phyloP scores from a whole-genome alignment of 2,888 invertebrate genomes.

The Tipula lateralis region DNA sequence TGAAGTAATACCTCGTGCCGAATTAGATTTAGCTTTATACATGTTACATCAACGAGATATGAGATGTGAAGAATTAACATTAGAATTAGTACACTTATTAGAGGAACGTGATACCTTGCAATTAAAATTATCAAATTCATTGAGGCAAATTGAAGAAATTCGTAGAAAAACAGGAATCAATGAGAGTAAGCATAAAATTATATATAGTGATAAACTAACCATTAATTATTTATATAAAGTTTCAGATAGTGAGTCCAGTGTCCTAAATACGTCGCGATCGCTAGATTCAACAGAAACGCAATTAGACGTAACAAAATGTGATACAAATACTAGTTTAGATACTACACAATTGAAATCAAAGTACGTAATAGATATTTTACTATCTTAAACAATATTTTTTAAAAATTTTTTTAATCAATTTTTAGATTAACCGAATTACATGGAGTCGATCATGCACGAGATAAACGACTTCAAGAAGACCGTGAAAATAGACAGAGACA shows the following conservation, averaged over 20 bases:
- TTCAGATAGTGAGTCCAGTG: background rate
- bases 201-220: no score
- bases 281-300: background rate
- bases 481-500: constrained; percentile 71
- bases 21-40: constrained; percentile 74
- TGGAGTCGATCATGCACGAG: constrained; percentile 67
- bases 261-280: background rate
- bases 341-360: background rate
- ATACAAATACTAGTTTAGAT: constrained; percentile 6
- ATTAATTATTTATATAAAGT: background rate
- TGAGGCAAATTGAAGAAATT: constrained; percentile 66
- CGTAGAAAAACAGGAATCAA: constrained; percentile 40
- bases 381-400: background rate
- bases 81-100: constrained; percentile 74
- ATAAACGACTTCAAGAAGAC: constrained; percentile 69
- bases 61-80: constrained; percentile 77
- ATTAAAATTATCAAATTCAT: constrained; percentile 71
- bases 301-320: background rate
- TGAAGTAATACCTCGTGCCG: constrained; percentile 51
- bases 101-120: constrained; percentile 84
- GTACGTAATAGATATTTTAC: background rate
- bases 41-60: constrained; percentile 84
- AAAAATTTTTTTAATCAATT: background rate
- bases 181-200: background rate
- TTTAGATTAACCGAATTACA: constrained; percentile 64